Evolutionary conservation across 2,888 invertebrate species (phyloP).

Genomic region (Thalpophila matura): DNA sequence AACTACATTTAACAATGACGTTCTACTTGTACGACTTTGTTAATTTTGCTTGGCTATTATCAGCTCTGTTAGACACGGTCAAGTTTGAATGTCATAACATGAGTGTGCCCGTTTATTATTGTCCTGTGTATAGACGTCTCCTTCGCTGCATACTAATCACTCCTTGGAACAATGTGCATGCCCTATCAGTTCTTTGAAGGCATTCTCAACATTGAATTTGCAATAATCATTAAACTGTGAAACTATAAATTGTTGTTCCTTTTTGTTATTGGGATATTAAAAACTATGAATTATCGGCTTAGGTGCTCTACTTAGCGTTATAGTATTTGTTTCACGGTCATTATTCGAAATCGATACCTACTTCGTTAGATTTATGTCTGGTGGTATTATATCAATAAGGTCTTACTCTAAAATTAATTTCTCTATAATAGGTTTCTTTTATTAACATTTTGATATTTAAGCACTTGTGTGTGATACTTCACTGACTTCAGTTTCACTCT

Average conservation of each 20-base stretch:
- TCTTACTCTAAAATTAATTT: neutral
- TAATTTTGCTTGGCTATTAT: conserved; percentile 75
- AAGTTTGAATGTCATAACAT: conserved; percentile 82
- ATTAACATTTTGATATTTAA: neutral
- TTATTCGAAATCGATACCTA: neutral
- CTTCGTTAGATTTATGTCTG: neutral
- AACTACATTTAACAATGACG: conserved; percentile 53
- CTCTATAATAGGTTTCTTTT: neutral
- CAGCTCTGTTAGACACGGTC: conserved; percentile 82
- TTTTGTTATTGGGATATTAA: conserved; percentile 19
- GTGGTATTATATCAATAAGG: neutral
- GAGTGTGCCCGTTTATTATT: conserved; percentile 55
- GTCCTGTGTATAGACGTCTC: conserved; percentile 64
- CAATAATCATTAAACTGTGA: conserved; percentile 58
- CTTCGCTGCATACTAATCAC: conserved; percentile 78
- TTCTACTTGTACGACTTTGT: conserved; percentile 69
- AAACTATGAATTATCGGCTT: neutral
- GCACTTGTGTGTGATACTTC: neutral
- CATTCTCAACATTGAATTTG: conserved; percentile 61
- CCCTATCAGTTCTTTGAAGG: conserved; percentile 78
- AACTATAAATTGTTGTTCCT: conserved; percentile 51
- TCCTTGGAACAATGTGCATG: conserved; percentile 73
- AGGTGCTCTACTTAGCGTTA: conserved; percentile 13
- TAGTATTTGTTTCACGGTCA: conserved; percentile 14
- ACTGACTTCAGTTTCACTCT: neutral